These are phyloP conservation scores for Empis livida DNA, from an alignment of 2,888 invertebrate species.

Conservation along the genomic window DNA sequence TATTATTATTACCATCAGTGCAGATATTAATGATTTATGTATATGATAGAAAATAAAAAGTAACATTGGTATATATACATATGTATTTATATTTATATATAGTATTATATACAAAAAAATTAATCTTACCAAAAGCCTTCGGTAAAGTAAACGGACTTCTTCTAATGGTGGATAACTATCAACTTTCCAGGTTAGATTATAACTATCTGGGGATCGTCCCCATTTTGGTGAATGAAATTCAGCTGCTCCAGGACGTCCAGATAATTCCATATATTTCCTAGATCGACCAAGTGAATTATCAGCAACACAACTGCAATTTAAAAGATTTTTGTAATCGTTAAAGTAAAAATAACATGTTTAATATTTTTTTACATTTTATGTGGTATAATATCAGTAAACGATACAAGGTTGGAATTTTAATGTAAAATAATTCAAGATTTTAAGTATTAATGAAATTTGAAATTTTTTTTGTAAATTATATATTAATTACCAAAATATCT, in stretches of 20 bases:
- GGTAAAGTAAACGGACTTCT: constrained; percentile 53
- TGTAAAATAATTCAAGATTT: too few relatives aligned
- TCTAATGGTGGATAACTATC: constrained; percentile 61
- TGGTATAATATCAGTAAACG: too few relatives aligned
- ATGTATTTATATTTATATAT: constrained; percentile 53
- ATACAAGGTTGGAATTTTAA: too few relatives aligned
- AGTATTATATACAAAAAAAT: not conserved
- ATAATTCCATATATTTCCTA: constrained; percentile 56
- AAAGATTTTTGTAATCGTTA: too few relatives aligned
- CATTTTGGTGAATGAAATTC: constrained; percentile 54
- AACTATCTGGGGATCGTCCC: constrained; percentile 45
- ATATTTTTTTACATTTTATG: too few relatives aligned
- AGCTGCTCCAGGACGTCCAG: constrained; percentile 56
- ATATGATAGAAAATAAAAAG: not conserved
- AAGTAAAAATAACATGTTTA: not conserved
- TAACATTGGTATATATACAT: constrained; percentile 35
- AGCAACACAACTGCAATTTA: constrained; percentile 47
- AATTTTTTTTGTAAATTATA: too few relatives aligned
- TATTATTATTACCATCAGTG: too few relatives aligned
- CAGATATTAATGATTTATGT: not conserved
- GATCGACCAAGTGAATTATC: constrained; percentile 56
- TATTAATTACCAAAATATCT: too few relatives aligned
- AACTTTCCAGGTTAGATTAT: constrained; percentile 55
- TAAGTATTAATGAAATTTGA: too few relatives aligned
- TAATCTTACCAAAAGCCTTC: constrained; percentile 48